phyloP scores from a whole-genome alignment of 2,888 invertebrate species.

The Cacoxenus indagator region DNA sequence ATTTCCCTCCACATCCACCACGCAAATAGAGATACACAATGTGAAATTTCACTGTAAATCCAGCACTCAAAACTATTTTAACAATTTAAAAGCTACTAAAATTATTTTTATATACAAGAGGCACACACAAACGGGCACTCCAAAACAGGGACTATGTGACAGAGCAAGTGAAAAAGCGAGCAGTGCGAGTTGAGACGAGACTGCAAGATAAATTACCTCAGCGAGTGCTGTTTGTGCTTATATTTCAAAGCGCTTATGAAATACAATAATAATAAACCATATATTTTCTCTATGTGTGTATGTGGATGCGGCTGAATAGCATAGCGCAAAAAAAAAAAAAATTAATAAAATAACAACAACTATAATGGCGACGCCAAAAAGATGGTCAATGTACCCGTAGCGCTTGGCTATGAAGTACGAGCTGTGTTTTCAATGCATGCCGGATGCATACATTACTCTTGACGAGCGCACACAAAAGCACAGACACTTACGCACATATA shows the following conservation, averaged over 20 bases:
- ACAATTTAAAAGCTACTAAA: slow-evolving; percentile 13
- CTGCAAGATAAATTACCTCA: slow-evolving; percentile 16
- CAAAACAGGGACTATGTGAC: slow-evolving; percentile 34
- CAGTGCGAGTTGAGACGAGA: neutral
- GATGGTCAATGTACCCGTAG: slow-evolving; percentile 55
- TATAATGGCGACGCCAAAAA: slow-evolving; percentile 38
- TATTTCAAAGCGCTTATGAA: neutral
- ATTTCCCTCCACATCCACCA: neutral
- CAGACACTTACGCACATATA: neutral
- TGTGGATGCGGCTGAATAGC: neutral
- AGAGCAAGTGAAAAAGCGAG: slow-evolving; percentile 21
- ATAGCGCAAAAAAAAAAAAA: neutral
- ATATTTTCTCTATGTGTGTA: slow-evolving; percentile 23
- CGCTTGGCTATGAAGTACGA: slow-evolving; percentile 59
- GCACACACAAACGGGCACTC: neutral
- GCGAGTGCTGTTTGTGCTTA: slow-evolving; percentile 4
- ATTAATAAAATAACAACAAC: neutral
- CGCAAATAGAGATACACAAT: neutral
- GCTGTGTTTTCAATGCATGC: slow-evolving; percentile 63
- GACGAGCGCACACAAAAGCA: slow-evolving; percentile 41
- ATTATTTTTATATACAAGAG: neutral
- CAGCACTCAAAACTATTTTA: slow-evolving; percentile 28
- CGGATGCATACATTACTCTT: slow-evolving; percentile 64
- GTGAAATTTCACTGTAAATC: slow-evolving; percentile 47
- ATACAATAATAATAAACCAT: slow-evolving; percentile 24